Evolutionary conservation across 2,113 vertebrate genomes (phyloP).

Genomic region (Gnathochromis pfefferi): DNA sequence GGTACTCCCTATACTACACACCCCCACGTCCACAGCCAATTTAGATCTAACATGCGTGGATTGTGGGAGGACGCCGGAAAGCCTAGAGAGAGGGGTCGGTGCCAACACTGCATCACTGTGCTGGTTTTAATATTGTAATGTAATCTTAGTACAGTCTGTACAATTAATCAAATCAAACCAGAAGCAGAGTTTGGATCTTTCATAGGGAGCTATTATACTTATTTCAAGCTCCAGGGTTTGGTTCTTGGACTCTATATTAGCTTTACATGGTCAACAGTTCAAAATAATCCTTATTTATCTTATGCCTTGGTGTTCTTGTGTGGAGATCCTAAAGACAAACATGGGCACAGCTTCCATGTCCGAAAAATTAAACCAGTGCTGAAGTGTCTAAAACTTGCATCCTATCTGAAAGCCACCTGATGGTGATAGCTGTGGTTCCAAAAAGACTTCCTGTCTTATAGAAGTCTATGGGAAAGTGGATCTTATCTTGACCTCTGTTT

Average conservation of each 20-base stretch:
- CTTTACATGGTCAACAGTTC: neutral
- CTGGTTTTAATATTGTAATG: neutral
- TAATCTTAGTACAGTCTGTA: neutral
- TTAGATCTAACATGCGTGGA: neutral
- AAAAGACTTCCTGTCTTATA: neutral
- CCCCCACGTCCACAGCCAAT: neutral
- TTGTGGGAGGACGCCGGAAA: neutral
- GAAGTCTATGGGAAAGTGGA: neutral
- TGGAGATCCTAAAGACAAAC: neutral
- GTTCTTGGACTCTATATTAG: neutral
- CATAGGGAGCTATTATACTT: neutral
- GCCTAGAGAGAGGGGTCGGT: neutral
- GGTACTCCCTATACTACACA: neutral
- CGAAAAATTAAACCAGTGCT: neutral
- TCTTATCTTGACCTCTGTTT: neutral
- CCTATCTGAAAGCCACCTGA: neutral
- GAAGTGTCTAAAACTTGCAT: neutral
- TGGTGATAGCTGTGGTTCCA: neutral
- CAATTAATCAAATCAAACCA: neutral
- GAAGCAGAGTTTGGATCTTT: neutral
- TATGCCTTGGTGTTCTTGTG: neutral
- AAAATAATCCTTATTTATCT: neutral
- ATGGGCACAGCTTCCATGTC: neutral
- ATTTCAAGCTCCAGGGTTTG: neutral
- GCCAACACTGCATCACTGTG: neutral